Base-by-base conservation (phyloP, 2,797 vertebrate genomes). In the Pogonophryne albipinna region DNA sequence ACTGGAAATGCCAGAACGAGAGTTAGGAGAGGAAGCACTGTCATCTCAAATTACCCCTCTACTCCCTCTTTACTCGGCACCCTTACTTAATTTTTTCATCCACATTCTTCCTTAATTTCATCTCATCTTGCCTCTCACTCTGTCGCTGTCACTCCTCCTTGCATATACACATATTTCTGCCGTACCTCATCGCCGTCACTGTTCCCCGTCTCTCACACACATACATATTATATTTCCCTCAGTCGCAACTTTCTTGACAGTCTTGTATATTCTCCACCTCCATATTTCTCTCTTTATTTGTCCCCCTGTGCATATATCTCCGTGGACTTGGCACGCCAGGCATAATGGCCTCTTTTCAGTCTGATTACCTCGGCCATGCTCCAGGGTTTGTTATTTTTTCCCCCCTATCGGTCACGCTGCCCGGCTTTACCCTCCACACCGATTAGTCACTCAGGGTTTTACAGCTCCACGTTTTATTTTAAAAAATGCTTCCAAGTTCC, bases 381-480 rank as follows among this genome's bases (percentile, higher is more conserved):
- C 82, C 82, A 84, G 55, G 67, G 44, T 83, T 78, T 66, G 20
- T 81, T 74, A 47, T 68, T n/a, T 14, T 12, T 11, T 1, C 23
- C n/a, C 52, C 56, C 19, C 6, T 44, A 38, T 42, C 1, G 27
- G 80, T 84, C 87, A 79, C 49, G 53, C 82, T 49, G 79, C 64
- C 69, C 15, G 41, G 61, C 86, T 86, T 79, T 73, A 69, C 78
- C 74, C 80, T 79, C 71, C 34, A 56, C 50, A 1, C 78, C 51
- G 56, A 90, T 90, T 90, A 91, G 79, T 88, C 90, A 85, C 53
- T 64, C 59, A 1, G 63, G 49, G 63, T 86, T 87, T 88, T 83
- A 85, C 86, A 46, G 45, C 82, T 69, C 63, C 60, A 41, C 34
- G 56, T 85, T 38, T 90, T 91, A 85, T 91, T 91, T 90, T 73